phyloP scores from a whole-genome alignment of 92 coral and sea anemone species.

The Isaurus tuberculatus region DNA sequence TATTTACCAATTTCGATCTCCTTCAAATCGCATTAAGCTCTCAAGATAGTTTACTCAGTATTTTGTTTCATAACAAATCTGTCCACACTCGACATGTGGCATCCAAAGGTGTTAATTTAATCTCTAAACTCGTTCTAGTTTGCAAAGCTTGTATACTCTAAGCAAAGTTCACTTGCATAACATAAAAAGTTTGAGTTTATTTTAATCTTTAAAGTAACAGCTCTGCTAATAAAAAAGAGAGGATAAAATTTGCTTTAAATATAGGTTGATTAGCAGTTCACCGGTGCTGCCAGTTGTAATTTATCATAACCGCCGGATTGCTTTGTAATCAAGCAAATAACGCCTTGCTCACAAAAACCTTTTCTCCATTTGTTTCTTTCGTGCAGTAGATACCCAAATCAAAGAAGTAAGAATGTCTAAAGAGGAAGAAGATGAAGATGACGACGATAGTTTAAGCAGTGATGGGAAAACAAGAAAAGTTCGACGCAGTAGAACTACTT shows the following conservation, averaged over 20 bases:
- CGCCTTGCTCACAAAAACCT: slow-evolving; percentile 1
- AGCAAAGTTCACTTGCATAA: slow-evolving; percentile 15
- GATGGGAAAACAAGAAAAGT: slow-evolving; percentile 88
- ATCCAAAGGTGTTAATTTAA: slow-evolving; percentile 69
- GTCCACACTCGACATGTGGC: slow-evolving; percentile 57
- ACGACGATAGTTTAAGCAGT: slow-evolving; percentile 60
- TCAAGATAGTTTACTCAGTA: slow-evolving; percentile 69
- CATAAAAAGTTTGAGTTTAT: not conserved
- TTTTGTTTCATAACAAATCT: slow-evolving; percentile 55
- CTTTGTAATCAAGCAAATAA: slow-evolving; percentile 23
- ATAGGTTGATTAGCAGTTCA: not conserved
- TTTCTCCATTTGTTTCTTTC: not conserved
- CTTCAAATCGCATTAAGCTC: slow-evolving; percentile 67
- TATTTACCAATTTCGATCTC: slow-evolving; percentile 46
- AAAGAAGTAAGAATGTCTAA: slow-evolving; percentile 39
- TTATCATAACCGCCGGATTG: slow-evolving; percentile 12
- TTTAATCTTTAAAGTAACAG: not conserved
- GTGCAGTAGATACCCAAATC: slow-evolving; percentile 47
- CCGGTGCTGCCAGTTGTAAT: not conserved
- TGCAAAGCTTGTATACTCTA: slow-evolving; percentile 13
- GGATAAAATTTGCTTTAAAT: slow-evolving; percentile 4
- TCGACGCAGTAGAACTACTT: slow-evolving; percentile 95
- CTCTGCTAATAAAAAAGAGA: not conserved
- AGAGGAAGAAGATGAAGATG: slow-evolving; percentile 55
- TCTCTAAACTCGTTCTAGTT: slow-evolving; percentile 52